Percentiles rank a stretch among this genome's conserved stretches.
These are phyloP conservation scores for Brevimyrus niger DNA, from an alignment of 2,113 vertebrate species.

Conservation along the genomic window DNA sequence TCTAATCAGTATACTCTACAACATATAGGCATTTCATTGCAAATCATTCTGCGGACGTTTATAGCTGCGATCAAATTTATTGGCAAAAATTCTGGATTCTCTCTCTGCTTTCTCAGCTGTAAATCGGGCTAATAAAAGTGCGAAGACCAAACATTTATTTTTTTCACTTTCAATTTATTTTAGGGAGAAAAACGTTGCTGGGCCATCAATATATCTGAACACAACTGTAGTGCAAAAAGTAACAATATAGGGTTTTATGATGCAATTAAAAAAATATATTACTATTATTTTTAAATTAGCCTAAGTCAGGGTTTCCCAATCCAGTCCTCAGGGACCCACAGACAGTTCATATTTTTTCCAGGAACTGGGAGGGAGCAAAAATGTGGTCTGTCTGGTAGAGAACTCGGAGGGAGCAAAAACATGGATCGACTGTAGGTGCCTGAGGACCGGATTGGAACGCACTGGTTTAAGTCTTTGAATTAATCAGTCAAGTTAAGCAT, in stretches of 20 bases:
- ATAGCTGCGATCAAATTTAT: not conserved
- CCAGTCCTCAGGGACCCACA: too few species aligned
- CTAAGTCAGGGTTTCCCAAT: too few species aligned
- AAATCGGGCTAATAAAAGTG: not conserved
- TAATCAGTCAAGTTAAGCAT: not conserved
- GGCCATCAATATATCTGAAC: not conserved
- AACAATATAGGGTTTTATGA: not conserved
- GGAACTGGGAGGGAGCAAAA: too few species aligned
- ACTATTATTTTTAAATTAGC: too few species aligned
- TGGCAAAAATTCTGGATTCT: not conserved
- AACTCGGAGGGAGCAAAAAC: too few species aligned
- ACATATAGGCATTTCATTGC: not conserved
- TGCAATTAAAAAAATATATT: not conserved
- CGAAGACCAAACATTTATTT: not conserved
- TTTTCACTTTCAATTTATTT: not conserved
- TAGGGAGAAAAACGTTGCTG: not conserved
- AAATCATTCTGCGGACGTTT: not conserved
- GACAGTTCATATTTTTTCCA: too few species aligned
- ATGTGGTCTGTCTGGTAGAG: too few species aligned
- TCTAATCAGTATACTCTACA: not conserved
- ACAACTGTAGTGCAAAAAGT: not conserved
- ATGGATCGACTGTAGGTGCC: too few species aligned
- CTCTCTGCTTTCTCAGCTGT: not conserved
- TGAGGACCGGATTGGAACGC: too few species aligned
- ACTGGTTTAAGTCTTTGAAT: not conserved